Evolutionary conservation across 2,888 invertebrate genomes (phyloP), one percentile per base, ranked within the genome.

Genomic region (Megamerina dolium): DNA sequence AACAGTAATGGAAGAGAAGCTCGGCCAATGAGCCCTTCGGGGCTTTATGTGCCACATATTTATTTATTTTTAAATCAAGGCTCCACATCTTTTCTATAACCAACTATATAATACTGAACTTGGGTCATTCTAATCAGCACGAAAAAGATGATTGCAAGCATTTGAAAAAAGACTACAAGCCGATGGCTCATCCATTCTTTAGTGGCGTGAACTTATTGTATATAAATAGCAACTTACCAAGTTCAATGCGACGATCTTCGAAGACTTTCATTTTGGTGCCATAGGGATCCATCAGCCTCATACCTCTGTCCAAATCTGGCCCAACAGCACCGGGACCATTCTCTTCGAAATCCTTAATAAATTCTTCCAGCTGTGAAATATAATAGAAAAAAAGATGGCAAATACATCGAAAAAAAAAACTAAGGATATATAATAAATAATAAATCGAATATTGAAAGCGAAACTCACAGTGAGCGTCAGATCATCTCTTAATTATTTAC

Each of bases 251-350:
- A 12, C 80, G 79, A 1, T 67, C 65, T 60, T 90, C 88, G 9
- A 87, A 60, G 30, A 78, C 75, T 3, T 77, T 77, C 51, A 92
- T 82, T 54, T 81, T 75, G n/a, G 51, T 50, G 5, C 62, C 57
- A 45, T 64, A 73, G 1, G 53, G 46, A 48, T 85, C 82, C 81
- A 88, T 83, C 20, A 86, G 72, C 13, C 75, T 57, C 1, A 80
- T 49, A 46, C 92, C 92, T 47, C 66, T 70, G 44, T 92, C 88
- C 59, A 94, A 73, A 63, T 91, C 81, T 16, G 82, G 75, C 0
- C 82, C 87, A 2, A 90, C 85, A 23, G 84, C 79, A 0, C 83
- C 85, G 0, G 94, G 94, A 0, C 94, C 93, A 54, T 84, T 79
- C 0, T 53, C 65, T 49, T 84, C 79, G 60, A 87, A 93, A 57